Base-by-base conservation (phyloP, 2,888 invertebrate genomes). In the Harmothoe impar region DNA sequence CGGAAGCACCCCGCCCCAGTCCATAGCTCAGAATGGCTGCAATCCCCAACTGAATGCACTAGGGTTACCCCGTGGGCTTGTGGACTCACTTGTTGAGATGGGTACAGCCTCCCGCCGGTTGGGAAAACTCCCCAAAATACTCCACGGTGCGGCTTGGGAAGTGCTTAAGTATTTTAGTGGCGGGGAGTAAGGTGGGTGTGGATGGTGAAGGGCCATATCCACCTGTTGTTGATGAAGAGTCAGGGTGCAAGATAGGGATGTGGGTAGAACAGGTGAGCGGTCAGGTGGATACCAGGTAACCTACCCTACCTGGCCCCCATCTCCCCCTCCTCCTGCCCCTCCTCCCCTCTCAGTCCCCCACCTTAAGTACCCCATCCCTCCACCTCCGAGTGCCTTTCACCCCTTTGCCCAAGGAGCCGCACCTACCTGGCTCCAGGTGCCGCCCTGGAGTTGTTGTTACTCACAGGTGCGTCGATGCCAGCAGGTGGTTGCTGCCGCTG, bases 221-320 rank as follows among this genome's bases (percentile, higher is more conserved):
- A 81, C 81, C 81, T 81, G 81, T 81, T 81, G 81, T 81, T 43
- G 81, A 81, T 81, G 33, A 43, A 35, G 35, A 23, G 81, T 43
- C 33, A 3, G 81, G 81, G 33, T 81, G 33, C 43, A n/a, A 29
- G 72, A 15, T 20, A 20, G 62, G 62, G 3, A 62, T 20, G 62
- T n/a, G 15, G 77, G 77, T 20, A 35, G 43, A 17, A 43, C 81
- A 81, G 81, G 81, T 33, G 81, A 81, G 43, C 77, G 35, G 43
- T 35, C 81, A 81, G 81, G 33, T 35, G 43, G 35, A 17, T 81
- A n/a, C 81, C 77, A 31, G 15, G 31, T 29, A 25, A 29, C 77
- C 31, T 31, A 25, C 29, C n/a, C 23, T 25, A 62, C 23, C 62
- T 25, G n/a, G n/a, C 25, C 62, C 62, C 62, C 62, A 23, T 25